These are phyloP conservation scores for Heloderma charlesbogerti DNA, from an alignment of 2,113 vertebrate species.

Conservation along the genomic window DNA sequence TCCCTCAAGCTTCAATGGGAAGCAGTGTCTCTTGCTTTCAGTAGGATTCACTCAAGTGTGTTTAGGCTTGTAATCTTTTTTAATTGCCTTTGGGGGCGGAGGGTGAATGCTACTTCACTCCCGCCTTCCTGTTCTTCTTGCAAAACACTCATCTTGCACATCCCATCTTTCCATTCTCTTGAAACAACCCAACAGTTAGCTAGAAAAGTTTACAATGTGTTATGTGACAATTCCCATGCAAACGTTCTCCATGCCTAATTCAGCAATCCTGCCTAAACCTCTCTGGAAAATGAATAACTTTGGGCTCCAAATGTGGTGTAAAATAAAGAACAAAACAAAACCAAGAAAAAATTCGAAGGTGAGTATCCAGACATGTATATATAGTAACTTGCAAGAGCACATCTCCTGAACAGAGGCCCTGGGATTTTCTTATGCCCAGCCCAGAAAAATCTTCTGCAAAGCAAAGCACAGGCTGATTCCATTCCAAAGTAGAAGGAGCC, in stretches of 20 bases:
- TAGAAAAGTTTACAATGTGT: conserved; percentile 70
- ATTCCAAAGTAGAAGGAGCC: conserved; percentile 9
- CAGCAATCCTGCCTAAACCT: conserved; percentile 13
- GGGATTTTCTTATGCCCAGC: not conserved
- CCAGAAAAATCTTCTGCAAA: not conserved
- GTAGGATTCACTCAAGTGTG: not conserved
- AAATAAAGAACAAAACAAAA: not conserved
- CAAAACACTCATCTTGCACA: conserved; percentile 51
- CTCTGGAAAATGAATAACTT: conserved; percentile 61
- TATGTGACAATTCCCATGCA: conserved; percentile 67
- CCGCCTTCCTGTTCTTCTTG: conserved; percentile 40
- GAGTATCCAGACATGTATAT: conserved; percentile 6
- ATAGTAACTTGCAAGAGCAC: conserved; percentile 21
- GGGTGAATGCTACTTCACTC: not conserved
- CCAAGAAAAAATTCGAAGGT: conserved; percentile 32
- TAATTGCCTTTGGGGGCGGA: not conserved
- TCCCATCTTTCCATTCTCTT: conserved; percentile 56
- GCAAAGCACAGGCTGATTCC: conserved; percentile 5
- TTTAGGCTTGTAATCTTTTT: not conserved
- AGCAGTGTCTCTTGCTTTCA: not conserved
- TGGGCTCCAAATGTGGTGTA: conserved; percentile 40
- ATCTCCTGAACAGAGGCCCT: conserved; percentile 37
- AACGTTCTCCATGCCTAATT: conserved; percentile 26
- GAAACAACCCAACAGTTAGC: conserved; percentile 58
- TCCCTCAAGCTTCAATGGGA: not conserved